These are phyloP conservation scores for Cirrhinus molitorella DNA, from an alignment of 2,797 vertebrate genomes.

Conservation along the genomic window DNA sequence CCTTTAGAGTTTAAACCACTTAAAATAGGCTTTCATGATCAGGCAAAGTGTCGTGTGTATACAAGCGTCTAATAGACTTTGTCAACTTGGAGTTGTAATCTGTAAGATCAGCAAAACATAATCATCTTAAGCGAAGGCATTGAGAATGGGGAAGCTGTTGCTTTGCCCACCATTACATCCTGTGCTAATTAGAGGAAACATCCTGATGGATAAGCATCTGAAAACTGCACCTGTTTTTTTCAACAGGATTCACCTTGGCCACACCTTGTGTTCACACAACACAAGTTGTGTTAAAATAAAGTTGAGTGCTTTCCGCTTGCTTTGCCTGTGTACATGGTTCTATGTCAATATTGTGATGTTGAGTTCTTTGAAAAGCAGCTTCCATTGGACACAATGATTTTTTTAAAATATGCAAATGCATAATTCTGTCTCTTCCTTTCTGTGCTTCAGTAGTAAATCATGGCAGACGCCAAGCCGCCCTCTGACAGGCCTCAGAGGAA, in stretches of 20 bases:
- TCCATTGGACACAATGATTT: background rate
- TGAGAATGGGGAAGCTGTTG: constrained; percentile 17
- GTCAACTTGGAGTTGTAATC: constrained; percentile 70
- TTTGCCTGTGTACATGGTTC: constrained; percentile 10
- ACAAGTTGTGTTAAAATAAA: constrained; percentile 3
- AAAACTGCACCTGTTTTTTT: background rate
- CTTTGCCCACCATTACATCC: constrained; percentile 7
- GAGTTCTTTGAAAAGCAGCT: background rate
- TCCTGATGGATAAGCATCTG: constrained; percentile 1
- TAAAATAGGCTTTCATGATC: constrained; percentile 9
- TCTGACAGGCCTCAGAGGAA: constrained; percentile 78
- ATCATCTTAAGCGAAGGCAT: constrained; percentile 73
- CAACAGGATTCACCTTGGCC: constrained; percentile 6
- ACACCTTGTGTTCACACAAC: background rate
- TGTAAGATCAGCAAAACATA: constrained; percentile 78
- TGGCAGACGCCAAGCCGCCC: constrained; percentile 78
- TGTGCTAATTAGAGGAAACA: background rate
- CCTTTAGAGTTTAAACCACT: constrained; percentile 1
- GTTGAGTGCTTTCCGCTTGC: constrained; percentile 1
- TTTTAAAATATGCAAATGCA: background rate
- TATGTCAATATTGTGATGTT: constrained; percentile 12
- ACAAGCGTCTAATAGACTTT: constrained; percentile 48
- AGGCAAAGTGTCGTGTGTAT: background rate
- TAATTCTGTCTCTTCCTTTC: background rate
- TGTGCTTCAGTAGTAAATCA: constrained; percentile 70